phyloP scores from a whole-genome alignment of 2,888 invertebrate genomes.

The Apamea monoglypha region DNA sequence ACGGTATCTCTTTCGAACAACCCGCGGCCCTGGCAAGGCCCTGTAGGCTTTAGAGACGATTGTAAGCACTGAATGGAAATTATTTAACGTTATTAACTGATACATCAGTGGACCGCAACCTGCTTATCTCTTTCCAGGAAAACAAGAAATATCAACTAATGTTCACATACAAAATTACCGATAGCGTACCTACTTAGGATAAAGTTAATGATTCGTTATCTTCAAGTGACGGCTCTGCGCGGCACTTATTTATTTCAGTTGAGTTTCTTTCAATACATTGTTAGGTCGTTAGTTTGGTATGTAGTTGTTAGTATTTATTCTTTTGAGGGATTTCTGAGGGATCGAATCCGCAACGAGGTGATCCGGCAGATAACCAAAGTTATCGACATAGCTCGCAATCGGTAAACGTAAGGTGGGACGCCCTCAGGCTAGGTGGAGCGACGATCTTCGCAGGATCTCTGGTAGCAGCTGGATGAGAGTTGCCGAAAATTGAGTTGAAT shows the following conservation, averaged over 20 bases:
- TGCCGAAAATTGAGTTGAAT: no score
- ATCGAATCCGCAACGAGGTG: no score
- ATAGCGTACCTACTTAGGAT: slow-evolving; percentile 1
- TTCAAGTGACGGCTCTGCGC: background rate
- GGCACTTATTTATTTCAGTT: background rate
- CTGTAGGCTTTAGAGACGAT: background rate
- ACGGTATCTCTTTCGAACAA: no score
- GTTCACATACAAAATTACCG: slow-evolving; percentile 2
- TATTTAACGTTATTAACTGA: background rate
- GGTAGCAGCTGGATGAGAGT: no score
- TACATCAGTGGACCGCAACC: background rate
- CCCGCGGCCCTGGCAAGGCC: no score
- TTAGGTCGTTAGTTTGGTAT: background rate
- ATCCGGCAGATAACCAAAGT: no score
- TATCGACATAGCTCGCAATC: no score
- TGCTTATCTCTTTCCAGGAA: slow-evolving; percentile 30
- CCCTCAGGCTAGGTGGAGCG: no score
- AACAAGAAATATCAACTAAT: slow-evolving; percentile 20
- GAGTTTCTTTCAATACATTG: background rate
- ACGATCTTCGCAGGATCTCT: no score
- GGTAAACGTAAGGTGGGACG: no score
- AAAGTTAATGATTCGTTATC: background rate
- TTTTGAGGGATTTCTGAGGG: no score
- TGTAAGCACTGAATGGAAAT: background rate
- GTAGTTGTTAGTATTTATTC: no score